phyloP scores from a whole-genome alignment of 2,888 invertebrate species.

The Lycia hirtaria region DNA sequence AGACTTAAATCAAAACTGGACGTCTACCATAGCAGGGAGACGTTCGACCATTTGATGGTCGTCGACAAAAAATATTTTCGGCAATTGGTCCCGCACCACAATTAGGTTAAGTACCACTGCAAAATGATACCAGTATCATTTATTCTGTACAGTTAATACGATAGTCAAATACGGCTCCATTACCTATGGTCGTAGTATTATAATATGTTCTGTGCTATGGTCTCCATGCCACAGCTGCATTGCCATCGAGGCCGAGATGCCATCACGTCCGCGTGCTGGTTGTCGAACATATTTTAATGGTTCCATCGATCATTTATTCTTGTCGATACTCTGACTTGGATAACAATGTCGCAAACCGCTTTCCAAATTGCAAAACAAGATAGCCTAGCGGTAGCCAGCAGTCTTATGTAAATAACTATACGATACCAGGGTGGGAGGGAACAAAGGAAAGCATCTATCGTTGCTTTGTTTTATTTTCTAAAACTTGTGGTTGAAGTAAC shows the following conservation, averaged over 20 bases:
- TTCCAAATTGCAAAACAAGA: conserved; percentile 8
- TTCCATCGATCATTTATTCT: conserved; percentile 52
- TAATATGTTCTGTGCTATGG: no score
- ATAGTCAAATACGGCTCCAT: conserved; percentile 44
- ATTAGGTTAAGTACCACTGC: no score
- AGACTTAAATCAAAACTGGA: no score
- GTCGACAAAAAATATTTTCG: no score
- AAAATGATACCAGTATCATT: conserved; percentile 17
- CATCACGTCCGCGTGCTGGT: conserved; percentile 57
- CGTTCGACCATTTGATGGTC: no score
- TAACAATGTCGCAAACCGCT: background rate
- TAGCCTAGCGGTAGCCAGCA: conserved; percentile 16
- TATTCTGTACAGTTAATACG: background rate
- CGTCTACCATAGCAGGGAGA: no score
- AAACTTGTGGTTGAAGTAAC: no score
- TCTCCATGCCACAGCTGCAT: conserved; percentile 51
- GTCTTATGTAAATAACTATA: conserved; percentile 37
- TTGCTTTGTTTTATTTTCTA: no score
- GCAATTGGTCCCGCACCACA: no score
- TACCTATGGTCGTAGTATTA: no score
- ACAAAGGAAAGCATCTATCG: no score
- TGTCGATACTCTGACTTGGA: conserved; percentile 43
- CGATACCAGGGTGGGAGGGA: no score
- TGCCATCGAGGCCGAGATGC: conserved; percentile 59
- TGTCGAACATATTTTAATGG: conserved; percentile 69